Percentiles rank a stretch among this genome's conserved stretches.
phyloP scores from a whole-genome alignment of 2,888 invertebrate genomes.

The Trissolcus brochymenae region DNA sequence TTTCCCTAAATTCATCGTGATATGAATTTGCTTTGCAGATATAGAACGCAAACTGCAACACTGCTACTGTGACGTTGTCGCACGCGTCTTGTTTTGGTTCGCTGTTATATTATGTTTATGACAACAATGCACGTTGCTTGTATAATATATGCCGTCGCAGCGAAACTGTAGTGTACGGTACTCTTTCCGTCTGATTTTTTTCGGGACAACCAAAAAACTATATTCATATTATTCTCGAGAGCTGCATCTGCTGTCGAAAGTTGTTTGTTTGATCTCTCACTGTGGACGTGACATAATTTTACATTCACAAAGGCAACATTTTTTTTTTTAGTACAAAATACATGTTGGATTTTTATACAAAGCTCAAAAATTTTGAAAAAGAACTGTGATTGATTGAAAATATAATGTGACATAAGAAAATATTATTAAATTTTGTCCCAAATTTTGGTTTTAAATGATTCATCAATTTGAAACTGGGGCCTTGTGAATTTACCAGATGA shows the following conservation, averaged over 20 bases:
- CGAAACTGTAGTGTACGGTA: slow-evolving; percentile 5
- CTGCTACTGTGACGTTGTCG: slow-evolving; percentile 24
- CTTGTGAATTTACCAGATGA: no score
- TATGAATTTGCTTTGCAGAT: slow-evolving; percentile 18
- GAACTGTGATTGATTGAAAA: no score
- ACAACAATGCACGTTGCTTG: slow-evolving; percentile 41
- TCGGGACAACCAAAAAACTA: slow-evolving; percentile 47
- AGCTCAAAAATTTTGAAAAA: no score
- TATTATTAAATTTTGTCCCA: no score
- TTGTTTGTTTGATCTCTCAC: slow-evolving; percentile 19
- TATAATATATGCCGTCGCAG: slow-evolving; percentile 25
- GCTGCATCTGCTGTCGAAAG: slow-evolving; percentile 27
- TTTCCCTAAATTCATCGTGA: slow-evolving; percentile 24
- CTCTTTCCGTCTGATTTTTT: slow-evolving; percentile 32
- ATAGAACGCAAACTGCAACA: slow-evolving; percentile 24
- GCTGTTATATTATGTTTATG: slow-evolving; percentile 33
- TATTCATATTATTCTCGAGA: slow-evolving; percentile 19
- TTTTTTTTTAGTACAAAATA: no score
- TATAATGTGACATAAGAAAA: no score
- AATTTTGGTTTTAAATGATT: no score
- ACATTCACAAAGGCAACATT: no score
- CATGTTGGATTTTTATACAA: no score
- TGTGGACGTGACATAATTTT: slow-evolving; percentile 5
- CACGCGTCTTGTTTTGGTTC: slow-evolving; percentile 36
- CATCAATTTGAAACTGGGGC: no score